Evolutionary conservation across 2,113 vertebrate genomes (phyloP), one percentile per base, ranked within the genome.

Genomic region (Hypomesus transpacificus): DNA sequence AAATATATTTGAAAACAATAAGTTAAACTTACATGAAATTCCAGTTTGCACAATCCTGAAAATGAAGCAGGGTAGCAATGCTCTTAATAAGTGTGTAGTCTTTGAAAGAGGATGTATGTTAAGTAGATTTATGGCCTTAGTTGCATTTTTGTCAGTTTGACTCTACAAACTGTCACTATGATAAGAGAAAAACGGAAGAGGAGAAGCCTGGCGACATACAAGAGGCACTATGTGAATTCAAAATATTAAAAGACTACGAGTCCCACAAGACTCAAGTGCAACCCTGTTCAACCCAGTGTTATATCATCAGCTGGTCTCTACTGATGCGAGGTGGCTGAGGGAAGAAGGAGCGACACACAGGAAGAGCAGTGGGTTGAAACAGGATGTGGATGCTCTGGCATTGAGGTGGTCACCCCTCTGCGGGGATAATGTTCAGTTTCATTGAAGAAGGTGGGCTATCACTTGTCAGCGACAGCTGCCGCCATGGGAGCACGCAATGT

Each of bases 391-490:
- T 78, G 70, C 77, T 64, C 66, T 79, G 81, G 82, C 64, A 73
- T 59, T 14, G 28, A 17, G 26, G 7, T 63, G 24, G 20, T 24
- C 50, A 66, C 73, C 75, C 70, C 50, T 67, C 64, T 46, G 34
- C 72, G 63, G 54, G 76, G 78, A 61, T 14, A 39, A 85, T 79
- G 68, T 72, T 74, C 79, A 46, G 39, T 46, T 46, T 46, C 69
- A 75, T 74, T 84, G 70, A 83, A 80, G 81, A 79, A 60, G 64
- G 53, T 6, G 67, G 11, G 24, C 91, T 4, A 82, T 90, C 89
- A 98, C 89, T 98, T 93, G 81, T 97, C 94, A 51, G 90, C 88
- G 56, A 93, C 94, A 0, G 96, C 96, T 0, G 96, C 97, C 0
- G 95, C 96, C 93, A 99, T 97, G 0, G 96, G 91, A 1, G 87